Base-by-base conservation (phyloP, 2,113 vertebrate genomes). In the Xenopus borealis region DNA sequence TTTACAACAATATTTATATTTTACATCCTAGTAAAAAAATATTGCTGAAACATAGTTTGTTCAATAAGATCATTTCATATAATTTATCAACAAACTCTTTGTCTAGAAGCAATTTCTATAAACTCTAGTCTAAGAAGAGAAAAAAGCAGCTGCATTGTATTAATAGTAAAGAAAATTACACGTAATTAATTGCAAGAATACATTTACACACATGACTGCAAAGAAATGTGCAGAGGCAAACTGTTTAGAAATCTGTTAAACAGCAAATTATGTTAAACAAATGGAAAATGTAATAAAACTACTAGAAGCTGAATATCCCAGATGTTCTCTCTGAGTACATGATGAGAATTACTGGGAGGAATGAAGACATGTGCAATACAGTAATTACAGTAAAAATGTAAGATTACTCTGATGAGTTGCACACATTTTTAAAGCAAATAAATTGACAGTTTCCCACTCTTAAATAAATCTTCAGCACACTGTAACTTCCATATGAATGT, bases 221-320 rank as follows among this genome's bases (percentile, higher is more conserved):
- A 45, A 75, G 44, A 69, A 75, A 75, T 62, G 11, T 69, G 58
- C 44, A 52, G 17, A 62, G 45, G 18, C 65, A 66, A 66, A 66
- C 53, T 62, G 55, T 68, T 75, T 30, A 44, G 65, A 61, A 75
- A 68, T 66, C 61, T 68, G 66, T 75, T 62, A 69, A 53, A 68
- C n/a, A 33, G 27, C 45, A 75, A 62, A 69, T 40, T 62, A 69
- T 74, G 64, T 62, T 69, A 46, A 75, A 23, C 62, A 66, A 73
- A 67, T 74, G 57, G 10, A 62, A 75, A 61, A 75, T 75, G 64
- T 50, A 75, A 68, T 68, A 75, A 68, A 66, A 66, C 10, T 55
- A 27, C 7, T 58, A 14, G 57, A 74, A 68, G 17, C 23, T 61
- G n/a, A 19, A 61, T 69, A 58, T 50, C 58, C 65, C 57, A 68